A percentile compares a stretch with the other conserved stretches of the same genome.
Evolutionary conservation across 2,113 vertebrate genomes (phyloP).

Genomic region (Microtus ochrogaster): DNA sequence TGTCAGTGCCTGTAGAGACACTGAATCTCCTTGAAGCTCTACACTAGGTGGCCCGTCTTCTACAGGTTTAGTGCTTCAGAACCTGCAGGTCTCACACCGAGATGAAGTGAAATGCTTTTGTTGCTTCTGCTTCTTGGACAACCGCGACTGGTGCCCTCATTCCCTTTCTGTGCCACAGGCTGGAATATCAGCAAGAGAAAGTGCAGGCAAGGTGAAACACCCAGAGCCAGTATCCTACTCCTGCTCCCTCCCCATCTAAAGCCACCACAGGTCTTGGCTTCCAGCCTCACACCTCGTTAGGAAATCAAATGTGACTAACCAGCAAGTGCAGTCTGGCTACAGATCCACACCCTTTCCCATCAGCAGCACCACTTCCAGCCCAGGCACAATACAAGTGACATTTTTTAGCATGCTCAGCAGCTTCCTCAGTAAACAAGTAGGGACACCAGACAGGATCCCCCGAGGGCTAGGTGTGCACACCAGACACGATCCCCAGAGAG

Average conservation of each 20-base stretch:
- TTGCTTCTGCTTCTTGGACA: neutral
- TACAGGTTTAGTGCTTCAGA: neutral
- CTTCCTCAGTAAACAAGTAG: conserved; percentile 62
- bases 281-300: neutral
- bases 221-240: neutral
- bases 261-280: neutral
- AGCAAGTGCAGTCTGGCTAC: neutral
- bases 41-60: neutral
- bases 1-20: no score
- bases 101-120: neutral
- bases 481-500: neutral
- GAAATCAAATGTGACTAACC: neutral
- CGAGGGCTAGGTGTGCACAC: neutral
- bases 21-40: no score
- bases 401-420: conserved; percentile 69
- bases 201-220: neutral
- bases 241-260: neutral
- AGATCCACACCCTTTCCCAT: conserved; percentile 35
- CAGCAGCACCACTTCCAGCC: conserved; percentile 9
- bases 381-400: conserved; percentile 75
- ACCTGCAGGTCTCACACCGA: neutral
- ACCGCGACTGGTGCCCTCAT: rapidly evolving
- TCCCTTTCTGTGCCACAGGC: neutral
- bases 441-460: conserved; percentile 46
- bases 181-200: conserved; percentile 20